These are phyloP conservation scores for Strigamia crassipes DNA, from an alignment of 2,888 invertebrate species.

Conservation along the genomic window DNA sequence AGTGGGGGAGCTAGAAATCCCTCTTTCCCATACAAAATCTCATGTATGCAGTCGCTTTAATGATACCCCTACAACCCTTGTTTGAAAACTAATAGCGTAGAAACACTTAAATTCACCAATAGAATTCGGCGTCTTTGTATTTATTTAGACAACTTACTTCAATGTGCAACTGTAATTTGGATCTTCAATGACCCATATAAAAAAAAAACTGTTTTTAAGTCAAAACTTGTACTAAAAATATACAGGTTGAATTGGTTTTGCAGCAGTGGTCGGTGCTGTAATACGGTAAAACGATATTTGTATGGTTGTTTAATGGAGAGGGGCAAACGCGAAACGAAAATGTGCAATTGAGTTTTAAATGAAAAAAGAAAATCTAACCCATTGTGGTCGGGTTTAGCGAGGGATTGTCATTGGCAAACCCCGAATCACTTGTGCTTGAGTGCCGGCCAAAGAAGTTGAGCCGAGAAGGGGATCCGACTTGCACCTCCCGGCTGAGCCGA, in stretches of 20 bases:
- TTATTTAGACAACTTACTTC: not conserved
- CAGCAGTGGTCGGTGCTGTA: not conserved
- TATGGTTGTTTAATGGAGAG: not conserved
- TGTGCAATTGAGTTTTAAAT: not conserved
- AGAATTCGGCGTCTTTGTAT: slow-evolving; percentile 10
- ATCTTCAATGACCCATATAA: not conserved
- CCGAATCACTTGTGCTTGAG: slow-evolving; percentile 44
- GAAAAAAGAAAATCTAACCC: slow-evolving; percentile 2
- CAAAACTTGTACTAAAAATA: too few species aligned
- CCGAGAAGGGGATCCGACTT: slow-evolving; percentile 36
- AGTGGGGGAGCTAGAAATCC: slow-evolving; percentile 10
- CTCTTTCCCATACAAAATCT: slow-evolving; percentile 17
- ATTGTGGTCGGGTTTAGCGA: slow-evolving; percentile 27
- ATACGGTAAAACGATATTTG: not conserved
- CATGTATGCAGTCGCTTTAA: not conserved
- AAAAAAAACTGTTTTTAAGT: too few species aligned
- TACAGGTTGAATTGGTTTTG: not conserved
- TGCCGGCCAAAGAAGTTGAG: slow-evolving; percentile 36
- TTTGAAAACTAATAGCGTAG: not conserved
- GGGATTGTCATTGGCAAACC: slow-evolving; percentile 30
- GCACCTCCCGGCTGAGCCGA: slow-evolving; percentile 20
- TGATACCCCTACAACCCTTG: not conserved
- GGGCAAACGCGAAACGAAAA: slow-evolving; percentile 6
- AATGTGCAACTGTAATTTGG: not conserved
- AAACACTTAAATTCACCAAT: not conserved